Evolutionary conservation across 2,113 vertebrate genomes (phyloP).

Genomic region (Halichoeres trimaculatus): DNA sequence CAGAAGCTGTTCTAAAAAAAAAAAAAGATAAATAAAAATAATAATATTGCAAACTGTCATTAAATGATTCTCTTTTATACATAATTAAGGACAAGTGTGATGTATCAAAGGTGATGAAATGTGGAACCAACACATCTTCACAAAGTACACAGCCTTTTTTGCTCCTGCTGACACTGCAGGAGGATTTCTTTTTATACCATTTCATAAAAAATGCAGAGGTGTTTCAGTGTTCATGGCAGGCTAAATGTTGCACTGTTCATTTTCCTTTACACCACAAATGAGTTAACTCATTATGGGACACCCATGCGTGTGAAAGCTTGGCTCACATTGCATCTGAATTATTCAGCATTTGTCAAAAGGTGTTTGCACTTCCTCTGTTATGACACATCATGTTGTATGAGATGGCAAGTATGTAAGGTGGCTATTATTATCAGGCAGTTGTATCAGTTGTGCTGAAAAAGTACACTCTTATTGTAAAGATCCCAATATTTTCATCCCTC

Average conservation of each 20-base stretch:
- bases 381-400: slow-evolving; percentile 6
- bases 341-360: slow-evolving; percentile 43
- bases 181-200: slow-evolving; percentile 16
- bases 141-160: not conserved
- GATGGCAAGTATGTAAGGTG: not conserved
- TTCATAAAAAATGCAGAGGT: slow-evolving; percentile 36
- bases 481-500: not conserved
- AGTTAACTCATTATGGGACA: slow-evolving; percentile 20
- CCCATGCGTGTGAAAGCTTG: slow-evolving; percentile 37
- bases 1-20: not conserved
- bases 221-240: slow-evolving; percentile 4
- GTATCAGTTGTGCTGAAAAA: not conserved
- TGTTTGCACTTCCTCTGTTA: slow-evolving; percentile 26
- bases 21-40: not conserved
- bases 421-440: not conserved
- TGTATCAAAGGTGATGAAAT: not conserved
- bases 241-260: slow-evolving; percentile 22
- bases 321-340: slow-evolving; percentile 49
- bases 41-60: not conserved
- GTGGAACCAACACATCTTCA: slow-evolving; percentile 7
- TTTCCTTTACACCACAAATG: slow-evolving; percentile 35
- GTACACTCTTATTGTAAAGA: not conserved
- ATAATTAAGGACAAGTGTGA: not conserved
- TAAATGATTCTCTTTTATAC: not conserved
- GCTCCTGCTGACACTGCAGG: not conserved